Evolutionary conservation across 2,888 invertebrate species (phyloP).

Genomic region (Caenorhabditis sp.): DNA sequence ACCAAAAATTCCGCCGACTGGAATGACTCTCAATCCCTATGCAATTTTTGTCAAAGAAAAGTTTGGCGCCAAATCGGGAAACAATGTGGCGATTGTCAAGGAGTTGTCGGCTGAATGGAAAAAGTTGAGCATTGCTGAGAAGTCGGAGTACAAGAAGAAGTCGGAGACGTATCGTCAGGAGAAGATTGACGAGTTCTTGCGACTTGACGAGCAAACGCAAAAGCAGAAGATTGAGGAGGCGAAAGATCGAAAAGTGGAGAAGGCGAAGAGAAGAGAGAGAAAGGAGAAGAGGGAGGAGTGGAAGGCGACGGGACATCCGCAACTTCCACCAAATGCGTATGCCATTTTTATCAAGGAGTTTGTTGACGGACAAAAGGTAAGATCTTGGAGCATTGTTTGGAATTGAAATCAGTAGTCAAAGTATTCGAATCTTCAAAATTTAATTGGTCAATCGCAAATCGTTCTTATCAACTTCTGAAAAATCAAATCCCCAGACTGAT

Average conservation of each 20-base stretch:
- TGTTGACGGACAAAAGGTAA: neutral
- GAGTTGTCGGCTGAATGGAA: constrained; percentile 27
- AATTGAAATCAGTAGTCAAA: too few relatives aligned
- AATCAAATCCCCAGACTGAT: too few relatives aligned
- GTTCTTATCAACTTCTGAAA: too few relatives aligned
- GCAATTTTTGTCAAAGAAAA: constrained; percentile 24
- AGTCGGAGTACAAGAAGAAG: constrained; percentile 13
- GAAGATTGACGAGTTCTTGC: constrained; percentile 16
- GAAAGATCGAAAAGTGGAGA: constrained; percentile 17
- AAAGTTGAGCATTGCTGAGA: constrained; percentile 9
- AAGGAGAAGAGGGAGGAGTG: constrained; percentile 28
- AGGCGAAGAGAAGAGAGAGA: constrained; percentile 6
- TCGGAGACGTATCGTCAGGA: constrained; percentile 18
- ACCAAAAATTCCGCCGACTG: constrained; percentile 6
- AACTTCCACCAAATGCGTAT: constrained; percentile 23
- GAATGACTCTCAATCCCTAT: constrained; percentile 25
- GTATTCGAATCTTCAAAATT: too few relatives aligned
- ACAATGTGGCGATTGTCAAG: constrained; percentile 8
- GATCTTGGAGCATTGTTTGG: too few relatives aligned
- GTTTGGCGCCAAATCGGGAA: neutral
- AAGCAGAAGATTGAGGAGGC: constrained; percentile 9
- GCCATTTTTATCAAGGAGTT: constrained; percentile 27
- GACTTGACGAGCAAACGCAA: constrained; percentile 19
- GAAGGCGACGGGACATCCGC: constrained; percentile 18
- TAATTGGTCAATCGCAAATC: too few relatives aligned